A percentile compares a stretch with the other conserved stretches of the same genome.
Conservation (phyloP, 2,797 vertebrate genomes). For the Fratercula arctica region DNA sequence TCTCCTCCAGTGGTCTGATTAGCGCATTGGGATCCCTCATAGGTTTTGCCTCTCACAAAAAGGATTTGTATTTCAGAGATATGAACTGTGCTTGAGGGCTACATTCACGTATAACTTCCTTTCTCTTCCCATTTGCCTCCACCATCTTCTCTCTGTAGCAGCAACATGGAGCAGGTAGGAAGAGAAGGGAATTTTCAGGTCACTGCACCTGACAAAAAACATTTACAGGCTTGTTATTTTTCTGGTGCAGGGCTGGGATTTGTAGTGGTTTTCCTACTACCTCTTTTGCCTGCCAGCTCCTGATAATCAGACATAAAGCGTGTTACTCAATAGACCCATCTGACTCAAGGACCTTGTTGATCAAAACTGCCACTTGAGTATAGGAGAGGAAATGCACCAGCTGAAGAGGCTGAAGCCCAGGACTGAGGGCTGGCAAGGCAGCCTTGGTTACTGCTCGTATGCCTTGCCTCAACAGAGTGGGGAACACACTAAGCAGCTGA, state of each 20-base stretch:
- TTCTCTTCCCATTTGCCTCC: neutral
- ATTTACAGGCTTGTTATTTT: neutral
- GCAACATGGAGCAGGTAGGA: neutral
- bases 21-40: accelerated
- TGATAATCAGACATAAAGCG: neutral
- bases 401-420: neutral
- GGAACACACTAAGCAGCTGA: neutral
- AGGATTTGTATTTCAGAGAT: neutral
- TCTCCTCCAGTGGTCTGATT: neutral
- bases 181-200: neutral
- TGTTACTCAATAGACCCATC: neutral
- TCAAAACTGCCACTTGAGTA: neutral
- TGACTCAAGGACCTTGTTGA: neutral
- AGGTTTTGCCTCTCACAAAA: neutral
- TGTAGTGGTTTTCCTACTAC: neutral
- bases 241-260: neutral
- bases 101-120: neutral
- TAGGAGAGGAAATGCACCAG: neutral
- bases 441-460: neutral
- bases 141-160: neutral
- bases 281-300: neutral
- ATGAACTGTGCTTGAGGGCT: neutral
- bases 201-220: neutral
- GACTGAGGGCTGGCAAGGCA: neutral
- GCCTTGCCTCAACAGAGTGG: accelerated